phyloP scores from a whole-genome alignment of 2,113 vertebrate genomes.

The Glaucomys volans region DNA sequence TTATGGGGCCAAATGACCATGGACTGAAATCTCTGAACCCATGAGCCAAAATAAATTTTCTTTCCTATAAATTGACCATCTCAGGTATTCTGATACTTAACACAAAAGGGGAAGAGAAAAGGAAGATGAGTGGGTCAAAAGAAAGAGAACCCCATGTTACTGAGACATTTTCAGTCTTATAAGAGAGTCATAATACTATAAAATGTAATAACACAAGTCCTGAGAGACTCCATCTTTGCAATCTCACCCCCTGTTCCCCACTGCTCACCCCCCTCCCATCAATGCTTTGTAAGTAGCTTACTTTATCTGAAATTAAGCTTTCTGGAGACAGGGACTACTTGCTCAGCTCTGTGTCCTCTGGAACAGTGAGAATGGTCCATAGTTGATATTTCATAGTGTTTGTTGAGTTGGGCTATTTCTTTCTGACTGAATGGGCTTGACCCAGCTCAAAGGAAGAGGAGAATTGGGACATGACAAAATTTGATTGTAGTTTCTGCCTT shows the following conservation, averaged over 20 bases:
- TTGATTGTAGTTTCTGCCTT: not conserved
- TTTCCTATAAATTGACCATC: too few species aligned
- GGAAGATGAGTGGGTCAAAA: too few species aligned
- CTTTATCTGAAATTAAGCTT: conserved; percentile 10
- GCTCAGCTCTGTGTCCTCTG: not conserved
- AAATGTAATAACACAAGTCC: not conserved
- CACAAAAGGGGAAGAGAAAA: accelerated
- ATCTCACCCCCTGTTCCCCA: not conserved
- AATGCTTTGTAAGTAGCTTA: not conserved
- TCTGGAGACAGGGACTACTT: not conserved
- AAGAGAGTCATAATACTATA: not conserved
- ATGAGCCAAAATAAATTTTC: too few species aligned
- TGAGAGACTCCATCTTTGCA: not conserved
- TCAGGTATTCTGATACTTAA: too few species aligned
- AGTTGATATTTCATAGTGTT: not conserved
- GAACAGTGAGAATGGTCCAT: not conserved
- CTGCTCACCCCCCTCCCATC: not conserved
- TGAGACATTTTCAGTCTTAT: not conserved
- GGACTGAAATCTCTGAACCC: too few species aligned
- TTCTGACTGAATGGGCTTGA: not conserved
- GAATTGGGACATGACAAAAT: not conserved
- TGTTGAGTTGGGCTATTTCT: not conserved
- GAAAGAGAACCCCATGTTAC: not conserved
- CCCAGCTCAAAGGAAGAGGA: not conserved
- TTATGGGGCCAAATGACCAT: too few species aligned